A percentile compares a stretch with the other conserved stretches of the same genome.
phyloP scores from a whole-genome alignment of 2,888 invertebrate genomes.

The Limnephilus marmoratus region DNA sequence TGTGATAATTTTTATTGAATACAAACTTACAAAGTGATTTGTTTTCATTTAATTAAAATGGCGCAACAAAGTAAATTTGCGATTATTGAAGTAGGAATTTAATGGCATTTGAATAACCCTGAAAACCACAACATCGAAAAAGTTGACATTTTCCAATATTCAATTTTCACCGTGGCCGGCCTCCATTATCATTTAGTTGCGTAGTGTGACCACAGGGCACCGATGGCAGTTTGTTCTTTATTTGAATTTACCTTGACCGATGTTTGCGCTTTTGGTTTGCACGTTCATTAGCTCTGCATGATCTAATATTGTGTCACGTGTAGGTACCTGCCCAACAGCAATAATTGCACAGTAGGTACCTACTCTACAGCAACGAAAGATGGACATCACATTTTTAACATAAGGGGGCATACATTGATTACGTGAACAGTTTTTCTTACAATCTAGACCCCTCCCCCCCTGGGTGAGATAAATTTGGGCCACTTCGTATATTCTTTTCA shows the following conservation, averaged over 20 bases:
- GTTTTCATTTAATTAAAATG: no score
- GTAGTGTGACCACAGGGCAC: not conserved
- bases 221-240: not conserved
- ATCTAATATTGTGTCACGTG: constrained; percentile 5
- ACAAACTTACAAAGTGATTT: no score
- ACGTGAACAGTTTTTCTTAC: no score
- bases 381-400: no score
- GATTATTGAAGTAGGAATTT: not conserved
- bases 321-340: not conserved
- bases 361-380: not conserved
- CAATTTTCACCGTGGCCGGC: not conserved
- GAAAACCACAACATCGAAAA: not conserved
- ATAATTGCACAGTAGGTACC: not conserved
- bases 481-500: no score
- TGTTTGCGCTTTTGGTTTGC: not conserved
- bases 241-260: constrained; percentile 19
- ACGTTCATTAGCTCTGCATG: not conserved
- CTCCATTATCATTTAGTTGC: constrained; percentile 5
- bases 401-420: no score
- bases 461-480: no score
- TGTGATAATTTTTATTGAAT: no score
- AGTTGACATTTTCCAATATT: not conserved
- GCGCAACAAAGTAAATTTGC: no score
- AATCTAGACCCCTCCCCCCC: no score
- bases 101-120: not conserved